These are phyloP conservation scores for Papilio helenus DNA, from an alignment of 1,140 invertebrate genomes.

Conservation along the genomic window DNA sequence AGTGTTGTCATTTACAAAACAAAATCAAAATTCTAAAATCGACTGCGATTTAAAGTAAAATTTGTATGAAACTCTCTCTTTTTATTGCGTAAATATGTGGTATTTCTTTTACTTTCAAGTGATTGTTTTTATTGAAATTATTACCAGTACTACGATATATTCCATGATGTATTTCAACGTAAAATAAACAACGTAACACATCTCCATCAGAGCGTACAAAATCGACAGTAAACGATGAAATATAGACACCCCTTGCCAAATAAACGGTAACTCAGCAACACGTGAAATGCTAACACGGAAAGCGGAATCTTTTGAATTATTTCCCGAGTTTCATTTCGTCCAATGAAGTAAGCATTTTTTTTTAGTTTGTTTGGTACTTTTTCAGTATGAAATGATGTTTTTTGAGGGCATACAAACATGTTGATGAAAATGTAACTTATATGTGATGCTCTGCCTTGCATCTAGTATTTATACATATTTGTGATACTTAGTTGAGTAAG, in stretches of 20 bases:
- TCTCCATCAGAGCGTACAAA: conserved; percentile 1
- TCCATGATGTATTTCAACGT: not conserved
- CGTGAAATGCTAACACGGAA: not conserved
- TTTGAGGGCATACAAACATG: not conserved
- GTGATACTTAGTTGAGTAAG: too few relatives aligned
- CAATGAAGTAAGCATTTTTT: not conserved
- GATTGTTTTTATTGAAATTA: too few relatives aligned
- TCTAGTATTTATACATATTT: not conserved
- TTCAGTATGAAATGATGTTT: not conserved
- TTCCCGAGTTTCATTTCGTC: conserved; percentile 4
- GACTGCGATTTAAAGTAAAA: too few relatives aligned
- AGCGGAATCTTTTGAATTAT: conserved; percentile 22
- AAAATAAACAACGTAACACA: not conserved
- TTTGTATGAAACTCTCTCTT: too few relatives aligned
- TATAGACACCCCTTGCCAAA: not conserved
- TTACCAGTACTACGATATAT: too few relatives aligned
- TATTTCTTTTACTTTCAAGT: too few relatives aligned
- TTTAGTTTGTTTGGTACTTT: conserved; percentile 1
- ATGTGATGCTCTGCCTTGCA: not conserved
- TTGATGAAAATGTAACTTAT: not conserved
- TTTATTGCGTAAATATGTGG: too few relatives aligned
- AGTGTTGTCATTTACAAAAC: too few relatives aligned
- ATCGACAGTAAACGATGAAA: conserved; percentile 14
- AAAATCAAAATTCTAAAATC: too few relatives aligned
- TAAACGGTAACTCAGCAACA: conserved; percentile 25